Evolutionary conservation across 2,797 vertebrate species (phyloP), one percentile per base, ranked within the genome.

Genomic region (Chaetodon trifasciatus): DNA sequence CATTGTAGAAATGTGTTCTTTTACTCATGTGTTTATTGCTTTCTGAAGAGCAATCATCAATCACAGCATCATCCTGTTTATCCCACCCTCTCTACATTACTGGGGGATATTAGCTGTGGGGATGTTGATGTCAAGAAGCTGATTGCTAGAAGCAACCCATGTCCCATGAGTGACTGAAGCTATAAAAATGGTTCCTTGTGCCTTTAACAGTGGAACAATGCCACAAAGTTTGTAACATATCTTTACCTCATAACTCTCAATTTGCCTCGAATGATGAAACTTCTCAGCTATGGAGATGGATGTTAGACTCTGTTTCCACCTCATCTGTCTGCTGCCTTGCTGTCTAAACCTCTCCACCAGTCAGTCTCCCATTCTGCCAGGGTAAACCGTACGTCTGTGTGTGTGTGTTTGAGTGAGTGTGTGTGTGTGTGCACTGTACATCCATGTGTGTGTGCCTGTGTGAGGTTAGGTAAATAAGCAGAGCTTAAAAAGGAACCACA

Each of bases 381-480:
- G 86, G 90, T 93, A 93, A 94, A 93, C 86, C 68, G 63, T 78
- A 3, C 56, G 61, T 62, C 42, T 74, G 81, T 74, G 72, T 65
- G 76, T 67, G 46, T 61, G 65, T 68, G 55, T 77, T 16, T 57
- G 58, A 52, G 56, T 35, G 39, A 62, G 73, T 67, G 67, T 72
- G 53, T 44, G 42, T 13, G 64, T 47, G 68, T 68, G 70, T 24
- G 65, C 50, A 47, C 76, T 60, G 74, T 78, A 57, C 12, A 21
- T 78, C 50, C 24, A 12, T 83, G 85, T 79, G 76, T 86, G 78
- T 90, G 88, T 69, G 91, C 57, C 83, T 91, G 91, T 89, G 91
- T 93, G 94, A 93, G 92, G 92, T 93, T 94, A 94, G 92, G 90
- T 94, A 94, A 94, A 94, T 92, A 94, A 94, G 92, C 92, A 88